Percentiles rank a stretch among this genome's conserved stretches.
These are phyloP conservation scores for Margaritifera margaritifera DNA, from an alignment of 2,888 invertebrate genomes.

Conservation along the genomic window DNA sequence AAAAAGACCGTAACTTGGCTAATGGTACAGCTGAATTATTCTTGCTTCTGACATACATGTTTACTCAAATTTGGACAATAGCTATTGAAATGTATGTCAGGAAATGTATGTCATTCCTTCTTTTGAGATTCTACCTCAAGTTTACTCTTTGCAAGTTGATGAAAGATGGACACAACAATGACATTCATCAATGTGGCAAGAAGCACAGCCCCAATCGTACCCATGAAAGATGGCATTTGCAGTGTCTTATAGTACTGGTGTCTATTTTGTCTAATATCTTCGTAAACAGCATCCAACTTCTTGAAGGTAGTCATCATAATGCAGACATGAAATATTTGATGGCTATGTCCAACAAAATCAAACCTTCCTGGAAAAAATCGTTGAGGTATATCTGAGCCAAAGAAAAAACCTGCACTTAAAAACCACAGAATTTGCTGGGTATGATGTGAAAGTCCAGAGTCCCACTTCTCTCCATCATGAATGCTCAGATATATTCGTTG, in stretches of 20 bases:
- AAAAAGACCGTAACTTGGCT: too few species aligned
- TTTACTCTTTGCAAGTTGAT: conserved; percentile 42
- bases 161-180: conserved; percentile 53
- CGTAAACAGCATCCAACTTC: conserved; percentile 67
- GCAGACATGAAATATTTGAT: conserved; percentile 71
- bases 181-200: conserved; percentile 56
- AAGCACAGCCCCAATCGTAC: conserved; percentile 64
- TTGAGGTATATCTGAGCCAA: conserved; percentile 70
- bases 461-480: conserved; percentile 49
- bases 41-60: too few species aligned
- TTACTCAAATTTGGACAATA: too few species aligned
- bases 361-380: conserved; percentile 66
- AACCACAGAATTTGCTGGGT: conserved; percentile 69
- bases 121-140: conserved; percentile 25
- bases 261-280: conserved; percentile 58
- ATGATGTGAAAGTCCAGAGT: conserved; percentile 61
- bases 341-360: conserved; percentile 70
- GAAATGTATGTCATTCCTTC: neutral
- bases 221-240: conserved; percentile 58
- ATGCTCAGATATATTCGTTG: conserved; percentile 58
- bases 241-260: conserved; percentile 44
- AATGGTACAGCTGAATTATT: too few species aligned
- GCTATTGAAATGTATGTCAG: too few species aligned
- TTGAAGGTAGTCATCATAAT: conserved; percentile 67
- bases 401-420: conserved; percentile 67